Evolutionary conservation across 2,113 vertebrate species (phyloP), one percentile per base, ranked within the genome.

Genomic region (Phasianus colchicus): DNA sequence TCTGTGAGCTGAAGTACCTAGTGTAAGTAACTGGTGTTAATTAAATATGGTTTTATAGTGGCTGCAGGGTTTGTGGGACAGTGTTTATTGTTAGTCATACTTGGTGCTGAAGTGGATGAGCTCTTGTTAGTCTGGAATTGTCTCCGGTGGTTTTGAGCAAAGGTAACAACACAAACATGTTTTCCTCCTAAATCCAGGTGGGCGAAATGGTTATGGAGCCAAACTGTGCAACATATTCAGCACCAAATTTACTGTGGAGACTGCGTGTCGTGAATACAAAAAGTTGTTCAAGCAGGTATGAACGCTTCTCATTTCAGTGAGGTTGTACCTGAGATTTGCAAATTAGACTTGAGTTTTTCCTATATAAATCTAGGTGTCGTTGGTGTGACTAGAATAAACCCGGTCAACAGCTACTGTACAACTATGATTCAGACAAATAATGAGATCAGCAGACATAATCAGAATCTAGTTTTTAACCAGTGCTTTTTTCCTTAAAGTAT

Each of bases 171-270:
- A 57, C 4, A 9, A 42, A 8, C 50, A 77, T 86, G 21, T 27
- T 57, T 78, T 89, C 34, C 27, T 82, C 65, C 43, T 86, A 18
- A 89, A 82, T 87, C 52, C 77, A 99, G 99, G 99, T 97, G 99
- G 99, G 32, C 98, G 99, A 94, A 99, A 99, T 96, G 99, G 99
- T 90, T 99, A 99, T n/a, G 99, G 99, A 94, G 99, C 99, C 61
- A 99, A 99, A 97, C 96, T 99, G 58, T 99, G 99, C 97, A 99
- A 99, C 79, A 99, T 99, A 96, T 99, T 99, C 90, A 99, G 99
- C 97, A 99, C 86, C 60, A 99, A 98, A 97, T 99, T 99, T 97
- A 99, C 99, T 7, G 99, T 99, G 60, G 99, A 99, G 98, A 99
- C 99, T 18, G 98, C 99, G n/a, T 99, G 99, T 93, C 97, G 78